These are phyloP conservation scores for Pelosia muscerda DNA, from an alignment of 2,888 invertebrate genomes.

Conservation along the genomic window DNA sequence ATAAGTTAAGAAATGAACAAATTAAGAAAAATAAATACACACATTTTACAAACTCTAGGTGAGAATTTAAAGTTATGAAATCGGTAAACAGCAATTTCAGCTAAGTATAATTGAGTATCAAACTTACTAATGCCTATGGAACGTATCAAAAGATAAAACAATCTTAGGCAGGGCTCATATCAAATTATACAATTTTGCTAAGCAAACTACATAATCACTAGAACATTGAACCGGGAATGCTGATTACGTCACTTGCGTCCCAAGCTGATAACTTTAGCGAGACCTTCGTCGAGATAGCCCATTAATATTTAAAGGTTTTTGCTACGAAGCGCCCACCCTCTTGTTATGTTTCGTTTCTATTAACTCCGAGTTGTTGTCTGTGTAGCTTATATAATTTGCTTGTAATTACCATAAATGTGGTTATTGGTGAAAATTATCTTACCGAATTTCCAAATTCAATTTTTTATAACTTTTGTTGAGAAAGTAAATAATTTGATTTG, in stretches of 20 bases:
- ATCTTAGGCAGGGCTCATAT: not conserved
- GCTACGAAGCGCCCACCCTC: slow-evolving; percentile 36
- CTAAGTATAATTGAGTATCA: too few species aligned
- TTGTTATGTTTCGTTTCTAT: slow-evolving; percentile 46
- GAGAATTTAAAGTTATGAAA: too few species aligned
- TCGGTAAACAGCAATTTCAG: too few species aligned
- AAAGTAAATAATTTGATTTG: not conserved
- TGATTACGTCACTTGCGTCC: slow-evolving; percentile 42
- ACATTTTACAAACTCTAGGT: too few species aligned
- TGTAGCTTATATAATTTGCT: slow-evolving; percentile 25
- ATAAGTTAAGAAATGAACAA: too few species aligned
- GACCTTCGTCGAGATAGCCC: slow-evolving; percentile 40
- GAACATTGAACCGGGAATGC: slow-evolving; percentile 41
- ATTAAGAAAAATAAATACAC: too few species aligned
- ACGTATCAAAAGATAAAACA: slow-evolving; percentile 3
- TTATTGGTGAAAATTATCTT: slow-evolving; percentile 12
- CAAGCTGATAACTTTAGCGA: slow-evolving; percentile 40
- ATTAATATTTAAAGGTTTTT: slow-evolving; percentile 52
- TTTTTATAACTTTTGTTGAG: slow-evolving; percentile 6
- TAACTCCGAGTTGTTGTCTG: slow-evolving; percentile 26
- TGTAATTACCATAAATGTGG: slow-evolving; percentile 36
- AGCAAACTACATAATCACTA: slow-evolving; percentile 31
- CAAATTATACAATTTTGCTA: slow-evolving; percentile 9
- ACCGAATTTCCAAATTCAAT: slow-evolving; percentile 5
- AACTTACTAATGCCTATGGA: not conserved